Evolutionary conservation across 2,797 vertebrate species (phyloP).

Genomic region (Gymnodraco acuticeps): DNA sequence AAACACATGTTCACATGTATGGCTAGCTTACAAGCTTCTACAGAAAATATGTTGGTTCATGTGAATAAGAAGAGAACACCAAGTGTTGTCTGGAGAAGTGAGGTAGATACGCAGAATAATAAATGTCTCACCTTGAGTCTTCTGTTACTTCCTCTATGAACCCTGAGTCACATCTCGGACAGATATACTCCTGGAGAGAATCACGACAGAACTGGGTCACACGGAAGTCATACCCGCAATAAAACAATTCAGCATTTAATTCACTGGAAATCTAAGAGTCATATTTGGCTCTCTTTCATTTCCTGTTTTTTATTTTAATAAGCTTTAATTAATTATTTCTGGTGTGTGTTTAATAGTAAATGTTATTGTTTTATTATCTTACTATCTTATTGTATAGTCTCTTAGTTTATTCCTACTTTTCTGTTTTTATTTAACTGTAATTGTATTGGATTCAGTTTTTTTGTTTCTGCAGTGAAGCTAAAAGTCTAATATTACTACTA

Average conservation of each 20-base stretch:
- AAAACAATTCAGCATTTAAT: neutral
- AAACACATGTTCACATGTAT: constrained; percentile 18
- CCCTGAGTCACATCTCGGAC: constrained; percentile 95
- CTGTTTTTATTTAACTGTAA: no score
- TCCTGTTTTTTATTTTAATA: no score
- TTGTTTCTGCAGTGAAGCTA: no score
- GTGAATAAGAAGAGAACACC: neutral
- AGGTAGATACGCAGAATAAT: neutral
- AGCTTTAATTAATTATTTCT: no score
- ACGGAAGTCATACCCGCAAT: neutral
- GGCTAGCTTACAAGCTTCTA: neutral
- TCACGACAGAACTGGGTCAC: constrained; percentile 13
- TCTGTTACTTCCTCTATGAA: constrained; percentile 98
- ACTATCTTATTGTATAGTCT: no score
- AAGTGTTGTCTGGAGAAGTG: constrained; percentile 5
- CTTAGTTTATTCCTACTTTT: no score
- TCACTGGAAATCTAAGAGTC: neutral
- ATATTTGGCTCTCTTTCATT: neutral
- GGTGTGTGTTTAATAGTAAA: no score
- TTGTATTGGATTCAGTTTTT: no score
- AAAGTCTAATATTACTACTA: no score
- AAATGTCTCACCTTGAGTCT: constrained; percentile 90
- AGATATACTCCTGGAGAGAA: constrained; percentile 92
- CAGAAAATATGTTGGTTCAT: neutral
- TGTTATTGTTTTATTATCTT: no score